A percentile compares a stretch with the other conserved stretches of the same genome.
phyloP scores from a whole-genome alignment of 92 coral and sea anemone species.

The Paragorgia papillata region DNA sequence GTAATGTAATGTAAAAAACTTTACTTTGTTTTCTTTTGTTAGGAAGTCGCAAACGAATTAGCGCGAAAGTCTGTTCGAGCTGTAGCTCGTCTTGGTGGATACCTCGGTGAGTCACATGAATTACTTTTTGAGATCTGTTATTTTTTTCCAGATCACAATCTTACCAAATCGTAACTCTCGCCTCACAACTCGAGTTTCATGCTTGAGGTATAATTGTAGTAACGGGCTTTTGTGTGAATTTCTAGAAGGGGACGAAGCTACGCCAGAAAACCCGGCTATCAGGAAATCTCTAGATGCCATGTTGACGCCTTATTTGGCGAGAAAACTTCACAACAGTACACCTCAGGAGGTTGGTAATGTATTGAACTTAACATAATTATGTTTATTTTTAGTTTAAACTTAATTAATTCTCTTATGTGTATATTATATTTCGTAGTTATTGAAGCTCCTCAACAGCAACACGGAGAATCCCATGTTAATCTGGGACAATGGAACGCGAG shows the following conservation, averaged over 20 bases:
- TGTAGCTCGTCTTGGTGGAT: slow-evolving; percentile 94
- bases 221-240: too few species aligned
- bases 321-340: slow-evolving; percentile 80
- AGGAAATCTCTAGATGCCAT: slow-evolving; percentile 85
- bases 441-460: slow-evolving; percentile 88
- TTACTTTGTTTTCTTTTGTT: background rate
- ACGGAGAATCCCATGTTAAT: slow-evolving; percentile 92
- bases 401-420: background rate
- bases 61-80: slow-evolving; percentile 86
- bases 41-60: slow-evolving; percentile 89
- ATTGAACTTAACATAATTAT: background rate
- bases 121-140: background rate
- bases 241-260: slow-evolving; percentile 76
- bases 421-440: slow-evolving; percentile 55
- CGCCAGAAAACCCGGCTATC: slow-evolving; percentile 98
- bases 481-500: slow-evolving; percentile 97
- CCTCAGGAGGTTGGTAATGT: slow-evolving; percentile 70
- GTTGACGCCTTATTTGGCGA: slow-evolving; percentile 92
- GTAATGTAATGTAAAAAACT: too few species aligned
- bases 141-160: too few species aligned
- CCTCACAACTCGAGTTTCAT: too few species aligned
- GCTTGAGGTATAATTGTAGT: too few species aligned
- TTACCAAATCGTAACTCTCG: too few species aligned
- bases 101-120: slow-evolving; percentile 63
- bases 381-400: background rate